Evolutionary conservation across 1,140 invertebrate genomes (phyloP).

Genomic region (Musca domestica): DNA sequence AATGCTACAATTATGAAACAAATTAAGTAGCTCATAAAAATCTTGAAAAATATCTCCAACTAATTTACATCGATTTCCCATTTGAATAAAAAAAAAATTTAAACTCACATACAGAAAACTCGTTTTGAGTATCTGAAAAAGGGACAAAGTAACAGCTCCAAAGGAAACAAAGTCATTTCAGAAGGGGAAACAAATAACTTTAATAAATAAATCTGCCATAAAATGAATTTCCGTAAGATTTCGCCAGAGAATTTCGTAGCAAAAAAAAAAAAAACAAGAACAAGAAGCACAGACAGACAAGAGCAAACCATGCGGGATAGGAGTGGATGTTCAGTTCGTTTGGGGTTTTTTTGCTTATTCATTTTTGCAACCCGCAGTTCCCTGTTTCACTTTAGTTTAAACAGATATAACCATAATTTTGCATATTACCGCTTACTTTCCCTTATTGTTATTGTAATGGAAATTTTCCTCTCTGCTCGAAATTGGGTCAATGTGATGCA

Average conservation of each 20-base stretch:
- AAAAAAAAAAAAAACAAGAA: no score
- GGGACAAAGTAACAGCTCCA: no score
- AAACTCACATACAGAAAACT: no score
- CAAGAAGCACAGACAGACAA: background rate
- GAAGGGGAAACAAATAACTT: constrained; percentile 5
- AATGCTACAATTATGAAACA: no score
- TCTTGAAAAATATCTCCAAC: no score
- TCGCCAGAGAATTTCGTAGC: no score
- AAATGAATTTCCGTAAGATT: constrained; percentile 8
- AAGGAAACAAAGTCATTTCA: background rate
- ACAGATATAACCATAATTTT: constrained; percentile 9
- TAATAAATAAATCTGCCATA: constrained; percentile 22
- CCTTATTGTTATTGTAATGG: constrained; percentile 14
- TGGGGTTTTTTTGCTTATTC: background rate
- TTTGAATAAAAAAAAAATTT: no score
- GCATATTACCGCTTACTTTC: constrained; percentile 15
- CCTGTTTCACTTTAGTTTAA: background rate
- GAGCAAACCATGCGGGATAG: constrained; percentile 1
- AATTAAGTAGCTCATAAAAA: no score
- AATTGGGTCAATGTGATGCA: constrained; percentile 18
- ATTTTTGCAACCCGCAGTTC: background rate
- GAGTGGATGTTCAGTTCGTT: constrained; percentile 9
- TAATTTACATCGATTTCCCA: no score
- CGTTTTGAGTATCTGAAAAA: no score
- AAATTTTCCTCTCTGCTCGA: background rate